A percentile compares a stretch with the other conserved stretches of the same genome.
phyloP scores from a whole-genome alignment of 1,140 invertebrate species.

The Neuroterus valhalla region DNA sequence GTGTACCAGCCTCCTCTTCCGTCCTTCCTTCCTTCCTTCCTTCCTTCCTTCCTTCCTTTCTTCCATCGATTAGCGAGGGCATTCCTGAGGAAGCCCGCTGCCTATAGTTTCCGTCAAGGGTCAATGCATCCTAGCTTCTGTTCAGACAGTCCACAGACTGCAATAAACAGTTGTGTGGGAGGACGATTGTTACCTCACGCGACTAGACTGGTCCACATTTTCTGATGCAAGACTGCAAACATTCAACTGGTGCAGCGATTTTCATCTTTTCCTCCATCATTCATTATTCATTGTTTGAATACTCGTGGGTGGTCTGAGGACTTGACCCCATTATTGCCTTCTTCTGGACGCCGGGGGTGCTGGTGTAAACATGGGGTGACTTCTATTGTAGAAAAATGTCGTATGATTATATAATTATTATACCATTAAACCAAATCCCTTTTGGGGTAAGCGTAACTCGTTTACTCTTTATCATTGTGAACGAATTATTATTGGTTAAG shows the following conservation, averaged over 20 bases:
- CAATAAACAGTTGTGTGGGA: slow-evolving; percentile 60
- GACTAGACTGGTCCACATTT: slow-evolving; percentile 12
- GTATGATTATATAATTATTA: no score
- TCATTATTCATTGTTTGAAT: neutral
- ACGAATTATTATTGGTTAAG: no score
- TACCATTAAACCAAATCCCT: no score
- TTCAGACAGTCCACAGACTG: slow-evolving; percentile 66
- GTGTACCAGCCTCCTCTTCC: slow-evolving; percentile 48
- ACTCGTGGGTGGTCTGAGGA: neutral
- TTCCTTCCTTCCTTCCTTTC: slow-evolving; percentile 57
- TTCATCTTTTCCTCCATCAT: neutral
- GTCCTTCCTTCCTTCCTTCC: slow-evolving; percentile 61
- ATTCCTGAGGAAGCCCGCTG: slow-evolving; percentile 56
- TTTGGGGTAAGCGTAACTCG: no score
- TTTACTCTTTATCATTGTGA: no score
- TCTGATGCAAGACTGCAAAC: slow-evolving; percentile 23
- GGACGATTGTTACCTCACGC: slow-evolving; percentile 48
- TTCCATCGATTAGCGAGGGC: slow-evolving; percentile 66
- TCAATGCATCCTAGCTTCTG: slow-evolving; percentile 62
- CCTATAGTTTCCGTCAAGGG: slow-evolving; percentile 62
- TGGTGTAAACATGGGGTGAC: no score
- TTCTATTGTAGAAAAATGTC: no score
- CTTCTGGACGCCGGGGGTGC: no score
- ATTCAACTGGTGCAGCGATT: neutral
- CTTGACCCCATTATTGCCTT: no score